Evolutionary conservation across 2,113 vertebrate genomes (phyloP).

Genomic region (Lepus americanus): DNA sequence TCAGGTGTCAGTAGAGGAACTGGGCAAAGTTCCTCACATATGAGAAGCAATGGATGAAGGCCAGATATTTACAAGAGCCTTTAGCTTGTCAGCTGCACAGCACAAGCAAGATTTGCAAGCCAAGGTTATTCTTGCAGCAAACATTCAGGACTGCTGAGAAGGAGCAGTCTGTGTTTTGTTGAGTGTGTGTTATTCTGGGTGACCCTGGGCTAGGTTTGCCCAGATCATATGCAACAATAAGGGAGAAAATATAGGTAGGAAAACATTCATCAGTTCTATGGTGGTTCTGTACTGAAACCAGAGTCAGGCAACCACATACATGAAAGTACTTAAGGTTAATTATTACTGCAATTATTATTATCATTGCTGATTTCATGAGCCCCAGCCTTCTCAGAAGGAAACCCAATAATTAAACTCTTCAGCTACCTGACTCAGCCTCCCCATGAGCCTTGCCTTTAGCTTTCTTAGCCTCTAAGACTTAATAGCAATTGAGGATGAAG

Average conservation of each 20-base stretch:
- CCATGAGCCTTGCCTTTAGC: background rate
- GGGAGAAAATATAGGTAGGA: background rate
- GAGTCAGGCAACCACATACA: background rate
- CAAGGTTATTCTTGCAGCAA: conserved; percentile 41
- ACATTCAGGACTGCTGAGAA: conserved; percentile 29
- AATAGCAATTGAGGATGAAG: background rate
- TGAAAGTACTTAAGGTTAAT: background rate
- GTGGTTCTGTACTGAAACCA: background rate
- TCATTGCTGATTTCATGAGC: background rate
- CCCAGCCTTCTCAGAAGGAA: background rate
- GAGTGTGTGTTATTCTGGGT: conserved; percentile 5
- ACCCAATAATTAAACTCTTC: background rate
- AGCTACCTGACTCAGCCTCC: background rate
- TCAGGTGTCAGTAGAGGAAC: background rate
- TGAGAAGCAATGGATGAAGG: background rate
- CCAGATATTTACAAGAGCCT: conserved; percentile 37
- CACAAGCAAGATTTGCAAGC: conserved; percentile 54
- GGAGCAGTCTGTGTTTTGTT: conserved; percentile 11
- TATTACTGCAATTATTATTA: too few species aligned
- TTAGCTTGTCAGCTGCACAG: conserved; percentile 54
- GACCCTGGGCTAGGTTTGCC: background rate
- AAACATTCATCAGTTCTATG: background rate
- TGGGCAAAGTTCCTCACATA: background rate
- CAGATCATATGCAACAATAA: background rate
- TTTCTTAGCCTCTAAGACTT: background rate